Evolutionary conservation across 2,113 vertebrate genomes (phyloP).

Genomic region (Nesospiza acunhae): DNA sequence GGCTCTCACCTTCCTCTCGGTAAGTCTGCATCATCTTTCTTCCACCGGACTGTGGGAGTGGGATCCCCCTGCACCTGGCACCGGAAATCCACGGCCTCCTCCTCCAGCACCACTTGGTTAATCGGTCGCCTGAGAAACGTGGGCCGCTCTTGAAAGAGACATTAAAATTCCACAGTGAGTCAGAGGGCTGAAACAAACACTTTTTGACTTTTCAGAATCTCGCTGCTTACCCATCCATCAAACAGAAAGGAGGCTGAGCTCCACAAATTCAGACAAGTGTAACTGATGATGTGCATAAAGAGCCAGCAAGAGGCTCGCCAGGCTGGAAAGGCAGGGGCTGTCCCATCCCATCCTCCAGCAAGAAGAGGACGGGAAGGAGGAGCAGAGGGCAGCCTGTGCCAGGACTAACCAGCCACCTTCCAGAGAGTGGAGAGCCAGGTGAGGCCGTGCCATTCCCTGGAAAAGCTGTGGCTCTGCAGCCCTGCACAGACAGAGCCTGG

Average conservation of each 20-base stretch:
- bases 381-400: neutral
- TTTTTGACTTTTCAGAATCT: constrained; percentile 28
- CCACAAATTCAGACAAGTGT: constrained; percentile 9
- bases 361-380: neutral
- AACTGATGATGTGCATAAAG: neutral
- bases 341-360: rapidly evolving
- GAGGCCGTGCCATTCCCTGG: rapidly evolving
- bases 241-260: neutral
- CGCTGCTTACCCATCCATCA: neutral
- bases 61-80: constrained; percentile 96
- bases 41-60: constrained; percentile 94
- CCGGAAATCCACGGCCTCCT: constrained; percentile 92
- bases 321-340: neutral
- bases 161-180: constrained; percentile 38
- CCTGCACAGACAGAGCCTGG: rapidly evolving
- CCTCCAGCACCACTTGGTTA: constrained; percentile 97
- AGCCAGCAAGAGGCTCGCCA: neutral
- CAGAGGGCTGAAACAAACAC: neutral
- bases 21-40: constrained; percentile 91
- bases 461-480: rapidly evolving
- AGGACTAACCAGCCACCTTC: neutral
- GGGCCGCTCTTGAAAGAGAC: constrained; percentile 85
- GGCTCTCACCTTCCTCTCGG: constrained; percentile 88
- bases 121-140: constrained; percentile 94
- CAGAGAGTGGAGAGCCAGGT: rapidly evolving